Evolutionary conservation across 1,140 invertebrate genomes (phyloP), one percentile per base, ranked within the genome.

Genomic region (Rhagoletis pomonella): DNA sequence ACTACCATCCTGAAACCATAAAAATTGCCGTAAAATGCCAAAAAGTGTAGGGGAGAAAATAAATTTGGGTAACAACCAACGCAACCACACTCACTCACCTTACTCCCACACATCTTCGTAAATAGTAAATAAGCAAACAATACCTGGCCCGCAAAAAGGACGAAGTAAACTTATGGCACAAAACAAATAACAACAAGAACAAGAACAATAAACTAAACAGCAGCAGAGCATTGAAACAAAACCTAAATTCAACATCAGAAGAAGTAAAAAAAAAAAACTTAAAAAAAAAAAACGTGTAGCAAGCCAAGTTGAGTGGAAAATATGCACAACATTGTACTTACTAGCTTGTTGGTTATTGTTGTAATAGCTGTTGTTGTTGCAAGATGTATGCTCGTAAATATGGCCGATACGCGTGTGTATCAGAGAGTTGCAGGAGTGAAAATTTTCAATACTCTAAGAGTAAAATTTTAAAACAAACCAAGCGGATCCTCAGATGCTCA

Each of bases 21-120:
- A 81, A 81, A 81, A 81, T 81, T 81, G 73, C 47, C 73, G 73
- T 29, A 81, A 81, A 81, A 19, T 81, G 73, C 19, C 73, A 81
- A 81, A 81, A 81, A 58, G 73, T 55, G 73, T 81, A 55, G 73
- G 29, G 29, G 73, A 55, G 47, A 81, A 81, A 55, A 81, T 81
- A 81, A 81, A 55, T 58, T 55, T 81, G n/a, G n/a, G 60, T 14
- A 14, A 62, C 60, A 9, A 62, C 4, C 5, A 14, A 4, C n/a
- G 4, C 60, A 62, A 62, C 47, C 17, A 42, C n/a, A 67, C 39
- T 2, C 29, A 19, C 64, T 19, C 4, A 29, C n/a, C 0, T 77
- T 50, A 81, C 44, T 19, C 17, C 7, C 47, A 81, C 17, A 19
- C 73, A 81, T n/a, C 10, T 10, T 19, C 12, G n/a, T 55, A 14